Evolutionary conservation across 1,140 invertebrate species (phyloP).

Genomic region (Psix sp.): DNA sequence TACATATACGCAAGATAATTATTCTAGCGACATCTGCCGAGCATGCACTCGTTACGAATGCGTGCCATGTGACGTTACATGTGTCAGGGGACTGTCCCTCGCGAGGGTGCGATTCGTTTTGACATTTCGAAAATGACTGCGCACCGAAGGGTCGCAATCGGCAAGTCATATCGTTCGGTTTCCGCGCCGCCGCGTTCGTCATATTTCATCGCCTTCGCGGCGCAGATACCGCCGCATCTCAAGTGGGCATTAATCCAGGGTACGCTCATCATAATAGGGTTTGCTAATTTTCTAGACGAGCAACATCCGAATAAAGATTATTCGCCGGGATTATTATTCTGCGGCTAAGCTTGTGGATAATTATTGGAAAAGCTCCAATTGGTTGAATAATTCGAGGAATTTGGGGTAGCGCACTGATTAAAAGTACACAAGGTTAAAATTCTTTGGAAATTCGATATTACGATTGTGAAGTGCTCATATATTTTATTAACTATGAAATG

Average conservation of each 20-base stretch:
- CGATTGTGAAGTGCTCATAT: too few species aligned
- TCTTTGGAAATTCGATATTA: too few species aligned
- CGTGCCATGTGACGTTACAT: slow-evolving; percentile 66
- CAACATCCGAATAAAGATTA: not conserved
- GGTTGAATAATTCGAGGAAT: too few species aligned
- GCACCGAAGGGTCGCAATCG: slow-evolving; percentile 44
- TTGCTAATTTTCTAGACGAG: slow-evolving; percentile 2
- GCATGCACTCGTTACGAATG: slow-evolving; percentile 64
- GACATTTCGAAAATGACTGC: slow-evolving; percentile 58
- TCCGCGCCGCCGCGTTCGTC: slow-evolving; percentile 35
- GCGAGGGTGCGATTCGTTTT: slow-evolving; percentile 44
- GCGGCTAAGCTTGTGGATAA: too few species aligned
- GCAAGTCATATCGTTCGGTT: slow-evolving; percentile 55
- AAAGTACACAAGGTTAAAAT: too few species aligned
- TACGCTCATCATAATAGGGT: slow-evolving; percentile 4
- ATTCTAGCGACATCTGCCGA: slow-evolving; percentile 69
- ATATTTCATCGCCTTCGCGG: slow-evolving; percentile 47
- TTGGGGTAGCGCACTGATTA: too few species aligned
- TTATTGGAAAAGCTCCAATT: too few species aligned
- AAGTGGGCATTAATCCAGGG: slow-evolving; percentile 10
- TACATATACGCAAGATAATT: slow-evolving; percentile 63
- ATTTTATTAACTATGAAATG: too few species aligned
- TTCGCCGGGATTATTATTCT: too few species aligned
- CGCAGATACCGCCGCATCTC: slow-evolving; percentile 1
- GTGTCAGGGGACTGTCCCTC: slow-evolving; percentile 38